phyloP scores from a whole-genome alignment of 2,113 vertebrate species.

The Eonycteris spelaea region DNA sequence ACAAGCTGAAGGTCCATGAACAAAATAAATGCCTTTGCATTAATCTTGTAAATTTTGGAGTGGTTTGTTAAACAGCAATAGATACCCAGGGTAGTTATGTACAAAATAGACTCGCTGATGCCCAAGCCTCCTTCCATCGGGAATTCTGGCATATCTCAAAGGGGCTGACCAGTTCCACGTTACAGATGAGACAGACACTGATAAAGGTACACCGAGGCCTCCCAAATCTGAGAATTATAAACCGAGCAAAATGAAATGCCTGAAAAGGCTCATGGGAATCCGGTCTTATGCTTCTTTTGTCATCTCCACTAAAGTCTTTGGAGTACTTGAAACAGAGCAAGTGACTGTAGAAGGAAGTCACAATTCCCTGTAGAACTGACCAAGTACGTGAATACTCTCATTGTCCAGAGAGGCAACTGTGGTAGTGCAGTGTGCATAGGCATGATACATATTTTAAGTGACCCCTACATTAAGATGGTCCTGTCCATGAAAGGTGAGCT shows the following conservation, averaged over 20 bases:
- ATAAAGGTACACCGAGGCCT: background rate
- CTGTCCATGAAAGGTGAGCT: background rate
- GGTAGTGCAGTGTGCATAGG: fast-evolving
- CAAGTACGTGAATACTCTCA: background rate
- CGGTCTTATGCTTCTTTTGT: background rate
- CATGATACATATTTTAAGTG: background rate
- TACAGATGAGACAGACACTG: background rate
- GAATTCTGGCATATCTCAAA: background rate
- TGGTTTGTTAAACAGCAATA: background rate
- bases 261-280: background rate
- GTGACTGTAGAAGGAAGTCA: background rate
- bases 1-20: background rate
- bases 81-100: background rate
- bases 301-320: background rate
- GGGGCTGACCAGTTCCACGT: background rate
- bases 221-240: background rate
- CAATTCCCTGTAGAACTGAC: background rate
- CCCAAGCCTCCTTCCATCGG: background rate
- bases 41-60: background rate
- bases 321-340: background rate
- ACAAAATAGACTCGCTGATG: background rate
- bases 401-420: background rate
- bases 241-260: background rate
- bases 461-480: background rate
- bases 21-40: background rate